These are phyloP conservation scores for Tragopan temminckii DNA, from an alignment of 2,797 vertebrate genomes.

Conservation along the genomic window DNA sequence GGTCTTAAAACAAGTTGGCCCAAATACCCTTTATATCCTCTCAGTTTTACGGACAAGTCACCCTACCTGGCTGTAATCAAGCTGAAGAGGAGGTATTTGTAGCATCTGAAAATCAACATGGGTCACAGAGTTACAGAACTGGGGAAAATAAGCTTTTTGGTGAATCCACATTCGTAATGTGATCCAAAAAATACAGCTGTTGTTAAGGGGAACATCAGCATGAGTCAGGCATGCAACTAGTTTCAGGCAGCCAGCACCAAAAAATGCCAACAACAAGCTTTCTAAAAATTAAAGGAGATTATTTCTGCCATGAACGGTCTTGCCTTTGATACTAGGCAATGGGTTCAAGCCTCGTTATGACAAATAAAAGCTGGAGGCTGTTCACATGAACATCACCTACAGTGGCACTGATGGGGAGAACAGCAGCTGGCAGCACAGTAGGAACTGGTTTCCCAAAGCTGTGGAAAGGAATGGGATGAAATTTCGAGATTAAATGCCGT, in stretches of 20 bases:
- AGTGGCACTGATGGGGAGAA: not conserved
- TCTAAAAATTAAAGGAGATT: not conserved
- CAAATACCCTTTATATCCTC: not conserved
- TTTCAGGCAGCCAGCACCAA: not conserved
- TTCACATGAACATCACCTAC: constrained; percentile 2
- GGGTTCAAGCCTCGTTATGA: constrained; percentile 8
- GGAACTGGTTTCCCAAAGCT: constrained; percentile 11
- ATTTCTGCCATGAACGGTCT: constrained; percentile 13
- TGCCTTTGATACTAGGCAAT: not conserved
- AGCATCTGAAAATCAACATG: not conserved
- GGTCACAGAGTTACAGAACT: not conserved
- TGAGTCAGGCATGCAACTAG: constrained; percentile 15
- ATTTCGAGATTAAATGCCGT: not conserved
- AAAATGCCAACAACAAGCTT: not conserved
- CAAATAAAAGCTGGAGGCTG: constrained; percentile 41
- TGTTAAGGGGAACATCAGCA: not conserved
- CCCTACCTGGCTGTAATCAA: not conserved
- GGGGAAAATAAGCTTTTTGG: not conserved
- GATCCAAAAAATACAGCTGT: not conserved
- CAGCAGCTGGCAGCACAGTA: constrained; percentile 48
- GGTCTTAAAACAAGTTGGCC: not conserved
- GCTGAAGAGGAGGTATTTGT: not conserved
- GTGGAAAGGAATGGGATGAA: not conserved
- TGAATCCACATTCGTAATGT: not conserved
- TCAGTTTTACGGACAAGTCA: not conserved